Base-by-base conservation (phyloP, 2,113 vertebrate species). In the Trachemys scripta region DNA sequence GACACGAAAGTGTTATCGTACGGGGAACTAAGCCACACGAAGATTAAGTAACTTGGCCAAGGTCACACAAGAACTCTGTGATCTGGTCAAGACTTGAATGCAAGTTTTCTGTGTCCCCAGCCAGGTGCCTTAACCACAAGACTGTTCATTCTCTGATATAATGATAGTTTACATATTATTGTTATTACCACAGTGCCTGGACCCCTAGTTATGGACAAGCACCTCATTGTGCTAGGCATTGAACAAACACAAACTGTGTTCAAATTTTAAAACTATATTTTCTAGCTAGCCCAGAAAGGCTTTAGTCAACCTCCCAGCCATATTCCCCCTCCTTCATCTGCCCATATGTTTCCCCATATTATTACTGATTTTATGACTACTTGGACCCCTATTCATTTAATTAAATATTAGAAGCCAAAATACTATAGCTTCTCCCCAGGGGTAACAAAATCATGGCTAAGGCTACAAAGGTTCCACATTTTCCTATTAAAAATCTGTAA, bases 261-360 rank as follows among this genome's bases (percentile, higher is more conserved):
- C 51, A 80, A 35, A 84, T 69, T 49, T 90, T 84, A 86, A 96
- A 96, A 50, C 93, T 95, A 79, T 90, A 42, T 6, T 72, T 96
- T 96, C 42, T 82, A 94, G 79, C 25, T 57, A 80, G 14, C 59
- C 83, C 59, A 90, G 83, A 93, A 96, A 83, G 27, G 86, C 91
- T 92, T 91, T 92, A 79, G 92, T 83, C 92, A 88, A 42, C 12
- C 2, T 92, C 89, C 87, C 72, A 92, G 53, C 2, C 62, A 90
- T 90, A 96, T 45, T 27, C 83, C 90, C 90, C 87, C 81, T 84
- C 84, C 89, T 76, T 81, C 79, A 93, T 49, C 79, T 94, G 89
- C 75, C 8, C 65, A 90, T n/a, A 79, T 42, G 57, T 92, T 90
- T 87, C 53, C 9, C 53, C 78, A 57, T 16, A 47, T 81, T 87